Percentiles rank a stretch among this genome's conserved stretches.
Conservation (phyloP, 2,113 vertebrate species). For the Forbesichthys agassizii region DNA sequence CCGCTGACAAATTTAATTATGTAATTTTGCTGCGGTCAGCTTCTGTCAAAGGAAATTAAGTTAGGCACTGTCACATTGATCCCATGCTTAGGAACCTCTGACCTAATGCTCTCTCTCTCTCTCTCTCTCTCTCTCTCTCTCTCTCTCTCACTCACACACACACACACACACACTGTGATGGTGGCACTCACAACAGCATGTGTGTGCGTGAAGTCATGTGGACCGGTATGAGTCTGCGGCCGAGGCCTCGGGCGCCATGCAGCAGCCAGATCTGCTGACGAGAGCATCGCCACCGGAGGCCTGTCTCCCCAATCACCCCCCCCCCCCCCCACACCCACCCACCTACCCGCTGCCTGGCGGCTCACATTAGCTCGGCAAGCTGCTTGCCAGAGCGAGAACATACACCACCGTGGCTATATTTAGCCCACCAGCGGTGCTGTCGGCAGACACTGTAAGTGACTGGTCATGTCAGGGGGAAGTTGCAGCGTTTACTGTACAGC, state of each 20-base stretch:
- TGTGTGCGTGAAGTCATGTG: constrained; percentile 67
- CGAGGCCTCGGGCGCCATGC: constrained; percentile 40
- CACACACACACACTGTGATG: constrained; percentile 51
- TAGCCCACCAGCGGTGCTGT: constrained; percentile 30
- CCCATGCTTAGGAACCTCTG: background rate
- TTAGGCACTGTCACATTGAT: background rate
- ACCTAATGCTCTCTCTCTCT: background rate
- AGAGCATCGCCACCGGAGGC: constrained; percentile 56
- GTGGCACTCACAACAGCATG: constrained; percentile 51
- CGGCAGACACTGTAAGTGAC: constrained; percentile 26
- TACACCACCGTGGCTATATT: constrained; percentile 28
- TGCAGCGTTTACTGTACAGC: background rate
- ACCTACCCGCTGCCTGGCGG: constrained; percentile 33
- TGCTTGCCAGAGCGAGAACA: constrained; percentile 17
- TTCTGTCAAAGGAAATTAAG: constrained; percentile 3
- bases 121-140: background rate
- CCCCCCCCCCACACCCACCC: too few relatives aligned
- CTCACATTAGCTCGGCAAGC: constrained; percentile 46
- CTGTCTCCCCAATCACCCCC: constrained; percentile 48
- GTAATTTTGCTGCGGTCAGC: constrained; percentile 8
- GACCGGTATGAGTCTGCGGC: constrained; percentile 68
- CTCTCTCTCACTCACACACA: background rate
- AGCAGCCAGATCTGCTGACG: constrained; percentile 49
- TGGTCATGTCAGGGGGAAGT: background rate
- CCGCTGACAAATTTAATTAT: background rate